A percentile compares a stretch with the other conserved stretches of the same genome.
These are phyloP conservation scores for Tinea semifulvella DNA, from an alignment of 2,888 invertebrate genomes.

Conservation along the genomic window DNA sequence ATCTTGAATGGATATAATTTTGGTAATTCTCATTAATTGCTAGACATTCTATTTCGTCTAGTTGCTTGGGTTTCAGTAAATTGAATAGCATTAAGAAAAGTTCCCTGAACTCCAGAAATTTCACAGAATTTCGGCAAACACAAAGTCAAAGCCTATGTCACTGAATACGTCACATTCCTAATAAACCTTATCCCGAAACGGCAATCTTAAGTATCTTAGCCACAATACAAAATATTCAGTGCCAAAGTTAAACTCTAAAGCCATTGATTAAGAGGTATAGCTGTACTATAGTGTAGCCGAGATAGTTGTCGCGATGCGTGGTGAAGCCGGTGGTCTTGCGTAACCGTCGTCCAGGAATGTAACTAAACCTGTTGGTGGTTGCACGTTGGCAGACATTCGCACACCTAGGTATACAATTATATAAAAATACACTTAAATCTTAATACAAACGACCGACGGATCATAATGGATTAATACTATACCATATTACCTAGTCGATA, in stretches of 20 bases:
- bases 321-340: slow-evolving; percentile 9
- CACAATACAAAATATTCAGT: too few relatives aligned
- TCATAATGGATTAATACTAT: neutral
- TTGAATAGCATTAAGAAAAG: too few relatives aligned
- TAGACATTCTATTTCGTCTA: too few relatives aligned
- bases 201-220: too few relatives aligned
- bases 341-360: slow-evolving; percentile 13
- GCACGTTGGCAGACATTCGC: slow-evolving; percentile 1
- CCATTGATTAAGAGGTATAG: too few relatives aligned
- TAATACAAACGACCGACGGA: neutral
- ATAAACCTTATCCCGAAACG: neutral
- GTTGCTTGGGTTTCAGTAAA: too few relatives aligned
- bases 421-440: neutral
- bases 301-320: neutral
- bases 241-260: too few relatives aligned
- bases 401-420: neutral
- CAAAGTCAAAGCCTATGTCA: too few relatives aligned
- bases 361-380: slow-evolving; percentile 8
- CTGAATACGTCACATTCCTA: neutral
- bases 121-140: too few relatives aligned
- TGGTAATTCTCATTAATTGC: too few relatives aligned
- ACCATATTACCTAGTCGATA: neutral
- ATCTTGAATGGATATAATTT: too few relatives aligned
- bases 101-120: too few relatives aligned
- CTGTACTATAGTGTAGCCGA: neutral